phyloP scores from a whole-genome alignment of 2,888 invertebrate species.

The Cenopis cana region DNA sequence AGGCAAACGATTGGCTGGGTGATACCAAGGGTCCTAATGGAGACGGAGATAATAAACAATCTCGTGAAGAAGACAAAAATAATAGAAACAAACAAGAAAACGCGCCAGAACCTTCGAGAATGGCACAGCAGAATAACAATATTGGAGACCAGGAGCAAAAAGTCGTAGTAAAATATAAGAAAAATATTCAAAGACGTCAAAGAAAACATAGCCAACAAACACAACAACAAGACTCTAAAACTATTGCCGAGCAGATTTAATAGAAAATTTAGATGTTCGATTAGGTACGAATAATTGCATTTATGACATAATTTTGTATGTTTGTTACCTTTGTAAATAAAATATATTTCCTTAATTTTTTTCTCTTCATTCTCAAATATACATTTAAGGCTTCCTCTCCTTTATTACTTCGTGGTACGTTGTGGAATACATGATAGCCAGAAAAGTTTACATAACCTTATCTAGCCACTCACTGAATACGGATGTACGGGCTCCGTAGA shows the following conservation, averaged over 20 bases:
- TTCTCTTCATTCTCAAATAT: too few species aligned
- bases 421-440: too few species aligned
- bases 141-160: neutral
- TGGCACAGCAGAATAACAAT: neutral
- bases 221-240: neutral
- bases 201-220: neutral
- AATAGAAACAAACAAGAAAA: slow-evolving; percentile 50
- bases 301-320: neutral
- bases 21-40: slow-evolving; percentile 13
- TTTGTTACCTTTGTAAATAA: slow-evolving; percentile 18
- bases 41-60: slow-evolving; percentile 2
- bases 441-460: too few species aligned
- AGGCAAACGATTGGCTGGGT: slow-evolving; percentile 71
- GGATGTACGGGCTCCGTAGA: too few species aligned
- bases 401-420: too few species aligned
- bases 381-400: too few species aligned
- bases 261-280: neutral
- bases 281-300: neutral
- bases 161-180: neutral
- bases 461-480: too few species aligned
- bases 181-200: neutral
- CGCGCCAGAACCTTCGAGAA: slow-evolving; percentile 3
- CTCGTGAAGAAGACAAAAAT: slow-evolving; percentile 47
- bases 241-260: neutral
- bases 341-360: neutral